Percentiles rank a stretch among this genome's conserved stretches.
Evolutionary conservation across 1,140 invertebrate genomes (phyloP).

Genomic region (Drosophila sproati): DNA sequence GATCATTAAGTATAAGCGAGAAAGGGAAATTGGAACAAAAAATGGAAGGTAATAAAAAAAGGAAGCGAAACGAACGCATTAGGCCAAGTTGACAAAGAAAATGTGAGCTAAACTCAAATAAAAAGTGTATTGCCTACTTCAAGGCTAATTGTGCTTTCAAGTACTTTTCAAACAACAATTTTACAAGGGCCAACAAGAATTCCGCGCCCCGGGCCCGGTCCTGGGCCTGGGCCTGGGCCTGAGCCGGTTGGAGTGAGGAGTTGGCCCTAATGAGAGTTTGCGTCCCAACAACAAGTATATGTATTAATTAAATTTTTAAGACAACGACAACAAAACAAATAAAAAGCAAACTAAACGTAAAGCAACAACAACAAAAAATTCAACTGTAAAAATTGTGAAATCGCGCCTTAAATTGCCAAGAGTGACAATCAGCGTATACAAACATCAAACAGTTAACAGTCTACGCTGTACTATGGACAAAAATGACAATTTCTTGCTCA

Average conservation of each 20-base stretch:
- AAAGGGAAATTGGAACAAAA: not conserved
- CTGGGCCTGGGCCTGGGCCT: too few relatives aligned
- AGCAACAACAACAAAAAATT: slow-evolving; percentile 32
- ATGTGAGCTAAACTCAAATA: not conserved
- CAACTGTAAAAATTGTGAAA: slow-evolving; percentile 50
- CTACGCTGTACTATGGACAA: not conserved
- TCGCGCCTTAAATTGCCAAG: slow-evolving; percentile 45
- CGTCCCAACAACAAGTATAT: slow-evolving; percentile 25
- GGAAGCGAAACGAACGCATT: not conserved
- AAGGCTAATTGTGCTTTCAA: slow-evolving; percentile 45
- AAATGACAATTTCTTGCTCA: not conserved
- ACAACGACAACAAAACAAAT: not conserved
- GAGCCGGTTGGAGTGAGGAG: not conserved
- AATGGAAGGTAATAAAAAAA: not conserved
- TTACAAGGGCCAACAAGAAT: slow-evolving; percentile 5
- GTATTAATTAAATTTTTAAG: slow-evolving; percentile 56
- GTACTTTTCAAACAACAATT: slow-evolving; percentile 43
- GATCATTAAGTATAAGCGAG: too few relatives aligned
- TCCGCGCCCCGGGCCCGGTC: slow-evolving; percentile 9
- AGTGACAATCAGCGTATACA: slow-evolving; percentile 56
- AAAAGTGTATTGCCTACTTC: slow-evolving; percentile 24
- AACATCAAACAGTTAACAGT: slow-evolving; percentile 2
- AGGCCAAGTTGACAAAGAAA: not conserved
- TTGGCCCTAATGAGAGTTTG: slow-evolving; percentile 38
- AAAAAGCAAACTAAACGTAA: slow-evolving; percentile 48